Evolutionary conservation across 2,888 invertebrate genomes (phyloP).

Genomic region (Cerastis rubricosa): DNA sequence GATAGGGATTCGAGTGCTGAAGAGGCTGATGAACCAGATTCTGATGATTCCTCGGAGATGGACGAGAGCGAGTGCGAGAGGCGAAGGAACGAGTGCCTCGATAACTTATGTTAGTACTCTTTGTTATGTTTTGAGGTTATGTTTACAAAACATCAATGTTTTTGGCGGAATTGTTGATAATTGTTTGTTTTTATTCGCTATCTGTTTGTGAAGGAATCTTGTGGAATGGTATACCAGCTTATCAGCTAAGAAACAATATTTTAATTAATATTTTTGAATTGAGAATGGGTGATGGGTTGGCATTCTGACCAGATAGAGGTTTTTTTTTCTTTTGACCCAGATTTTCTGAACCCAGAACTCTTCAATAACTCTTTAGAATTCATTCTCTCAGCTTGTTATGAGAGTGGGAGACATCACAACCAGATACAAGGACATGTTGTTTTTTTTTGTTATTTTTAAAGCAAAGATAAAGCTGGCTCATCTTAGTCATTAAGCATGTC

Average conservation of each 20-base stretch:
- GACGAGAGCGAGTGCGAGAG: constrained; percentile 98
- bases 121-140: constrained; percentile 83
- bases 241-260: neutral
- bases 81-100: constrained; percentile 95
- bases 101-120: constrained; percentile 92
- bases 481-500: neutral
- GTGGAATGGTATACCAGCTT: neutral
- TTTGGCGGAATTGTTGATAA: constrained; percentile 56
- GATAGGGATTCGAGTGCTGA: constrained; percentile 94
- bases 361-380: neutral
- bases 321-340: neutral
- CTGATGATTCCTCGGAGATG: constrained; percentile 97
- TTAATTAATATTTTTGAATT: neutral
- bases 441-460: neutral
- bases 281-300: constrained; percentile 31
- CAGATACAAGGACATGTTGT: neutral
- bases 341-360: neutral
- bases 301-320: neutral
- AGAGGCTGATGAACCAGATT: constrained; percentile 95
- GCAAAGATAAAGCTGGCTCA: neutral
- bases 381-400: too few relatives aligned
- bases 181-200: constrained; percentile 37
- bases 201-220: constrained; percentile 10
- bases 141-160: constrained; percentile 86
- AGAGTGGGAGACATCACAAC: neutral